A percentile compares a stretch with the other conserved stretches of the same genome.
phyloP scores from a whole-genome alignment of 2,113 vertebrate genomes.

The Burhinus oedicnemus region DNA sequence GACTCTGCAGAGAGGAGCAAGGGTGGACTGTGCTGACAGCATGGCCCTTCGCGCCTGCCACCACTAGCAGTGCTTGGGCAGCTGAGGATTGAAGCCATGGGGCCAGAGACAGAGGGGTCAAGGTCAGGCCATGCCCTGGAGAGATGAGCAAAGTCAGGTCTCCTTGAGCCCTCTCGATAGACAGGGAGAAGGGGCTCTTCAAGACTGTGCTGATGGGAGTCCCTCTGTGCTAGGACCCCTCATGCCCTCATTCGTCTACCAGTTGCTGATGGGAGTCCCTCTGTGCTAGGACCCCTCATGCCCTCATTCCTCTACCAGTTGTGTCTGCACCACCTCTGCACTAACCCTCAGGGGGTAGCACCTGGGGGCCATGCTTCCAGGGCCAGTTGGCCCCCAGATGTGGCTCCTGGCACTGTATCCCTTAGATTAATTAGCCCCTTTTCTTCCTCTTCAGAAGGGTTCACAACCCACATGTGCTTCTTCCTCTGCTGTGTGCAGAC shows the following conservation, averaged over 20 bases:
- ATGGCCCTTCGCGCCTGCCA: background rate
- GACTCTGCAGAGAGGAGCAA: background rate
- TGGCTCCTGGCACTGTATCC: conserved; percentile 44
- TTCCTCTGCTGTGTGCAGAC: background rate
- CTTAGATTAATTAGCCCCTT: conserved; percentile 57
- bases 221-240: background rate
- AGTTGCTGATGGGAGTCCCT: background rate
- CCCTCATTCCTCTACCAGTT: background rate
- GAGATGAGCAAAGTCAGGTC: background rate
- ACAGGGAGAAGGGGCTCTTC: background rate
- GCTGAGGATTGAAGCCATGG: background rate
- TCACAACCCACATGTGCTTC: conserved; percentile 62
- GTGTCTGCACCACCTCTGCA: background rate
- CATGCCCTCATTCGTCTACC: background rate
- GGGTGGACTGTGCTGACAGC: background rate
- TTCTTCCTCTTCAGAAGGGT: conserved; percentile 54
- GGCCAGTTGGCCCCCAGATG: conserved; percentile 61
- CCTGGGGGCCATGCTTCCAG: background rate
- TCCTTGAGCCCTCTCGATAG: background rate
- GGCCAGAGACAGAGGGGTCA: background rate
- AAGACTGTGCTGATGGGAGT: background rate
- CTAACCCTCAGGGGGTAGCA: background rate
- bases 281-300: background rate
- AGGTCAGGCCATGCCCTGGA: background rate
- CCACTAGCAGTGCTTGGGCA: background rate